Evolutionary conservation across 2,888 invertebrate genomes (phyloP), one percentile per base, ranked within the genome.

Genomic region (Phortica okadai): DNA sequence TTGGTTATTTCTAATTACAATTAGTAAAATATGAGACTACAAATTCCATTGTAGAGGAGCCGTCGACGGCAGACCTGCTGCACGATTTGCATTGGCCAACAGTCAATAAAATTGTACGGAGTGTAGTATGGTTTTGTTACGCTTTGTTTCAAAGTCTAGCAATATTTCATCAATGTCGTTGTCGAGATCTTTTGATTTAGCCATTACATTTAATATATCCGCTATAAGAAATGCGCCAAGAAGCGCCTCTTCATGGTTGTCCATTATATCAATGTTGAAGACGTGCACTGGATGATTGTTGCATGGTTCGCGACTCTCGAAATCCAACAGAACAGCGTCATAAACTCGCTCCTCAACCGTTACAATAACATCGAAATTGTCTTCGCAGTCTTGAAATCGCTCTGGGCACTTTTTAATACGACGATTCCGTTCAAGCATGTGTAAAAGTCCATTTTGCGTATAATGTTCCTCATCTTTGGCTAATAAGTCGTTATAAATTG

Each of bases 241-340:
- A 3, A 99, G 98, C 0, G 99, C 99, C 92, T 99, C 99, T 91
- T 99, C 99, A 83, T 99, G 98, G 92, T 99, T 99, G 92, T 99
- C 99, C 91, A 98, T 98, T 86, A 99, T 98, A 90, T 99, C 99
- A 83, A 99, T 95, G 91, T 99, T 99, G 76, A 99, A 96, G 66
- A 99, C 95, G 93, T 99, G 99, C 2, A 97, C 98, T 7, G 98
- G 96, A 74, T 97, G 95, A 91, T 96, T 97, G 83, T 95, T 94
- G 73, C 94, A 93, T 0, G 96, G 95, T 75, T 95, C 94, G 88
- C 96, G 93, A 50, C 94, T 95, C 83, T 97, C 97, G 94, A 97
- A 95, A 94, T 96, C 97, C 92, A 98, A 97, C 75, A 98, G 93
- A 21, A 99, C 98, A 93, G 99, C 98, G 92, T 99, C 99, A 91